A percentile compares a stretch with the other conserved stretches of the same genome.
Conservation (phyloP, 2,888 invertebrate genomes). For the Gryllus longicercus region DNA sequence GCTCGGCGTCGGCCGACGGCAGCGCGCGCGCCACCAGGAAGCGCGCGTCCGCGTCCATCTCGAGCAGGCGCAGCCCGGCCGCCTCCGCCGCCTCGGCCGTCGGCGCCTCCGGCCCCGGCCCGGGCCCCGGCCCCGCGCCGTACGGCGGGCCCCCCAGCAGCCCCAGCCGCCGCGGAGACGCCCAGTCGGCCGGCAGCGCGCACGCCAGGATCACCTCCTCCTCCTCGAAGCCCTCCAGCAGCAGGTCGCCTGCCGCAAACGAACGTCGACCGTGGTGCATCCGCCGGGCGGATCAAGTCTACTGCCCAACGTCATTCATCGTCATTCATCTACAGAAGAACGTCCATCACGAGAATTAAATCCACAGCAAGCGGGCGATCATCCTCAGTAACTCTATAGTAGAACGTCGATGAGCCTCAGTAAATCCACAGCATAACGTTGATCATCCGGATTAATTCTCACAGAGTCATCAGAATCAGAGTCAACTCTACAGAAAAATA, state of each 20-base stretch:
- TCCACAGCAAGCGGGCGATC: too few species aligned
- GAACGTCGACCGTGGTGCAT: too few species aligned
- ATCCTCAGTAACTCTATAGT: too few species aligned
- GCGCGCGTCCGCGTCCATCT: conserved; percentile 54
- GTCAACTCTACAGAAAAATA: too few species aligned
- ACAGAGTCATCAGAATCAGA: too few species aligned
- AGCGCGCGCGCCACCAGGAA: conserved; percentile 58
- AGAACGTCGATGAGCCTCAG: too few species aligned
- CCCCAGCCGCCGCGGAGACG: not conserved
- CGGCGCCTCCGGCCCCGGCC: not conserved
- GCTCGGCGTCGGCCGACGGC: conserved; percentile 61
- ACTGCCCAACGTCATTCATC: too few species aligned
- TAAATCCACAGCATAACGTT: too few species aligned
- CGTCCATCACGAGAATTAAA: too few species aligned
- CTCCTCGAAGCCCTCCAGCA: conserved; percentile 59
- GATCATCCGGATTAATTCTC: too few species aligned
- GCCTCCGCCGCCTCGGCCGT: not conserved
- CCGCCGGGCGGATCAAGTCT: too few species aligned
- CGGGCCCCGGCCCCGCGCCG: not conserved
- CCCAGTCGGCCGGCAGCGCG: conserved; percentile 49
- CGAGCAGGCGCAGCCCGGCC: conserved; percentile 49
- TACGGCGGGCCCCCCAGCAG: not conserved
- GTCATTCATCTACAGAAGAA: too few species aligned
- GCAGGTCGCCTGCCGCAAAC: conserved; percentile 50
- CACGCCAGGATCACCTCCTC: conserved; percentile 65